These are phyloP conservation scores for Triplophysa tibetana DNA, from an alignment of 2,113 vertebrate genomes.

Conservation along the genomic window DNA sequence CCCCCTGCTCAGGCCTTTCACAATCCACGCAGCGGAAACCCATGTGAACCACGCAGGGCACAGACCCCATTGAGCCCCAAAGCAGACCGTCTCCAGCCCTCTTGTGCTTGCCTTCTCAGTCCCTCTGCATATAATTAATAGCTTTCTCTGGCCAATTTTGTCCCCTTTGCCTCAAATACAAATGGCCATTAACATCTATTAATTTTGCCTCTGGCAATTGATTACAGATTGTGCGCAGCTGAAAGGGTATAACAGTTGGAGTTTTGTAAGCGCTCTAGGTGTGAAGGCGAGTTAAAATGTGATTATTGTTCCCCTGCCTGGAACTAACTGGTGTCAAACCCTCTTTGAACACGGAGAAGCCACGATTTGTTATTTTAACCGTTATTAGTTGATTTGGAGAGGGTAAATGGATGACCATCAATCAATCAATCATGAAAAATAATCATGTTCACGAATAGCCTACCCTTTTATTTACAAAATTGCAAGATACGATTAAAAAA, in stretches of 20 bases:
- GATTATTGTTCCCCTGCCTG: slow-evolving; percentile 72
- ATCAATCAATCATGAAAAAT: slow-evolving; percentile 30
- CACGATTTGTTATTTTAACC: slow-evolving; percentile 66
- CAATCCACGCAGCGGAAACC: slow-evolving; percentile 64
- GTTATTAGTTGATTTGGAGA: slow-evolving; percentile 53
- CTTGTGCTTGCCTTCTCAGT: slow-evolving; percentile 55
- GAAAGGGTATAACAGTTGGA: slow-evolving; percentile 73
- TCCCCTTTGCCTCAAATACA: slow-evolving; percentile 71
- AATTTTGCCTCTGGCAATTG: slow-evolving; percentile 77
- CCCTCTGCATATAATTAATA: slow-evolving; percentile 74
- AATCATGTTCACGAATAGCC: background rate
- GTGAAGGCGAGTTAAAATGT: slow-evolving; percentile 72
- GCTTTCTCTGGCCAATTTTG: slow-evolving; percentile 69
- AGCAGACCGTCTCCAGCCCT: slow-evolving; percentile 51
- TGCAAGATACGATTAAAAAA: background rate
- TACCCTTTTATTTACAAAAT: too few relatives aligned
- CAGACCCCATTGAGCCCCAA: slow-evolving; percentile 58
- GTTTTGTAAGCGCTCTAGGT: slow-evolving; percentile 65
- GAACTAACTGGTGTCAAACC: slow-evolving; percentile 74
- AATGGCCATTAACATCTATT: slow-evolving; percentile 77
- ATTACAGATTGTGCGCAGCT: slow-evolving; percentile 61
- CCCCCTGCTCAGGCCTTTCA: slow-evolving; percentile 61
- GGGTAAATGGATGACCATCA: slow-evolving; percentile 42
- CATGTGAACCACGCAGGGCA: slow-evolving; percentile 70
- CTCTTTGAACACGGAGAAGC: slow-evolving; percentile 63